Evolutionary conservation across 2,888 invertebrate genomes (phyloP), one percentile per base, ranked within the genome.

Genomic region (Hyposoter didymator): DNA sequence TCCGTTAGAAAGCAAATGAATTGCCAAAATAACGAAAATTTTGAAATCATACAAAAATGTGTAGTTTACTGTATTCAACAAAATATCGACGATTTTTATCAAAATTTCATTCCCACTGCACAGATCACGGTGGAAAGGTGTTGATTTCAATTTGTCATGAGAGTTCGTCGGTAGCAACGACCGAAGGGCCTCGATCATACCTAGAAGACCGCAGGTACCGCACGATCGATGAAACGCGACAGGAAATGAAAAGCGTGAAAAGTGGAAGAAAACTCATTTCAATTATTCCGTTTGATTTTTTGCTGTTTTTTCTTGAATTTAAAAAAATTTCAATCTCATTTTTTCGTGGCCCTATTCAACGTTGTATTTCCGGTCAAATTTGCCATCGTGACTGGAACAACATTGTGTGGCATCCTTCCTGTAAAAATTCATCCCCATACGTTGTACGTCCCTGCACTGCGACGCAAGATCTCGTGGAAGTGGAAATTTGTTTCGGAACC

Each of bases 121-220:
- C 32, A 52, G 22, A 19, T 49, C 22, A 10, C 2, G 17, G 10
- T 3, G 12, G 22, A 22, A 12, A 14, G 28, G 59, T 59, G 59
- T 14, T 59, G 49, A 82, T 82, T 69, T 47, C 4, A 70, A 70
- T 49, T 28, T 62, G 75, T 47, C 49, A 69, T 59, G 47, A 75
- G 74, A 70, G 55, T 75, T 59, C 81, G 28, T 69, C 69, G 74
- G 35, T 59, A 49, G 35, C 69, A 59, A 82, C 67, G 75, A 82
- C 75, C 69, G 69, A 47, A 69, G 47, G 69, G 43, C 52, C 62
- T 39, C 59, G 43, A 66, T 45, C 28, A 62, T 35, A 69, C 47
- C 8, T 70, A 62, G 52, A 4, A 62, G 22, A 45, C 59, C 28
- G n/a, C n/a, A 64, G 43, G 22, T n/a, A 22, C 22, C 12, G 67